phyloP scores from a whole-genome alignment of 2,797 vertebrate species.

The Oryzias dopingdopingensis region DNA sequence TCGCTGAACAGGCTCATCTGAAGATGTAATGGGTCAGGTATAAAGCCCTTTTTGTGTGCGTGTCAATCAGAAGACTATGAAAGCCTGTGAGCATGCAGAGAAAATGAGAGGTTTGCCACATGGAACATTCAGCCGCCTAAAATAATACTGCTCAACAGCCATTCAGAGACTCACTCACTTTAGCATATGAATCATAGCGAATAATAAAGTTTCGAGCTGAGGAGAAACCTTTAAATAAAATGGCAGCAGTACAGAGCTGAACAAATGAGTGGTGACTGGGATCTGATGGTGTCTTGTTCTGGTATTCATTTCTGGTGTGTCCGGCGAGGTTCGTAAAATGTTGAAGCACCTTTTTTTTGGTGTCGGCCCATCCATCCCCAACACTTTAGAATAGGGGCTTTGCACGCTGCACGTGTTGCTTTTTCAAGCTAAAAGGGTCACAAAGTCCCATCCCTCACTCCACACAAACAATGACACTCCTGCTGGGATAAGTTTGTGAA shows the following conservation, averaged over 20 bases:
- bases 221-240: constrained; percentile 51
- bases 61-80: constrained; percentile 77
- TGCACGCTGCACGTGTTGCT: not conserved
- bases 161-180: constrained; percentile 58
- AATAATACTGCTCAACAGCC: constrained; percentile 64
- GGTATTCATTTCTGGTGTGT: constrained; percentile 29
- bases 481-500: constrained; percentile 18
- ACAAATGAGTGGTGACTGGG: constrained; percentile 40
- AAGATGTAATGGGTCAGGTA: constrained; percentile 74
- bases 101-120: constrained; percentile 77
- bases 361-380: constrained; percentile 1
- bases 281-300: constrained; percentile 44
- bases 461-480: constrained; percentile 13
- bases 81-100: constrained; percentile 66
- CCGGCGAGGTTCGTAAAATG: constrained; percentile 17
- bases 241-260: constrained; percentile 27
- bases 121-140: constrained; percentile 69
- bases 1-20: constrained; percentile 61
- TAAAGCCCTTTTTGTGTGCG: constrained; percentile 71
- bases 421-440: constrained; percentile 18
- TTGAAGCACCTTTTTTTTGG: constrained; percentile 14
- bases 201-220: constrained; percentile 50
- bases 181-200: constrained; percentile 64
- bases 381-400: constrained; percentile 1
- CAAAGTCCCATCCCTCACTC: constrained; percentile 3